These are phyloP conservation scores for Aphelinus certus DNA, from an alignment of 1,140 invertebrate genomes.

Conservation along the genomic window DNA sequence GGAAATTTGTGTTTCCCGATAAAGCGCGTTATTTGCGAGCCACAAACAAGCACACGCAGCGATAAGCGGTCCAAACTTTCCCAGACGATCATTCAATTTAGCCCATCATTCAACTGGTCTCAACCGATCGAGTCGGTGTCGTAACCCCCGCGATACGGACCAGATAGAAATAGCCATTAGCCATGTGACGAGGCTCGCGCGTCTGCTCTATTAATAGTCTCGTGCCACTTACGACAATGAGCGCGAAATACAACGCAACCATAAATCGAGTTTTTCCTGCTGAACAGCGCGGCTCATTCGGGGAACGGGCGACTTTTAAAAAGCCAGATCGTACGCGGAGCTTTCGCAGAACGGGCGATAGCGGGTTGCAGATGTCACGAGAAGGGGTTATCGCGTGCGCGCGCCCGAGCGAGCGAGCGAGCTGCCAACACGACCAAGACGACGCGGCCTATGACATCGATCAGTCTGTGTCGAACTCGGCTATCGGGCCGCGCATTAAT, in stretches of 20 bases:
- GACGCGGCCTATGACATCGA: slow-evolving; percentile 62
- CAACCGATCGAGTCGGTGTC: no score
- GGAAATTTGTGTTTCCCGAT: no score
- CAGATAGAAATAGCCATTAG: no score
- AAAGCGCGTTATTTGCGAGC: no score
- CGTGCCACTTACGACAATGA: neutral
- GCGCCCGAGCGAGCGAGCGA: neutral
- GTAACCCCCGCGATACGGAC: no score
- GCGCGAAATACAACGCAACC: no score
- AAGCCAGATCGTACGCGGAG: slow-evolving; percentile 11
- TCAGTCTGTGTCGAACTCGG: slow-evolving; percentile 61
- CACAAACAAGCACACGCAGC: no score
- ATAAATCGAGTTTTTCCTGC: no score
- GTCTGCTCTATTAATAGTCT: slow-evolving; percentile 16
- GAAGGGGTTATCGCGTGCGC: slow-evolving; percentile 60
- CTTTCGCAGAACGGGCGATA: slow-evolving; percentile 23
- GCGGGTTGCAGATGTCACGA: slow-evolving; percentile 54
- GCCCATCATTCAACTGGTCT: no score
- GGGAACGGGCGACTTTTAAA: neutral
- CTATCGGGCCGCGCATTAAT: slow-evolving; percentile 61
- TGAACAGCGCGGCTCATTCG: no score
- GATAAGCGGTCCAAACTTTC: no score
- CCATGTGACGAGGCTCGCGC: neutral
- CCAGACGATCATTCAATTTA: no score
- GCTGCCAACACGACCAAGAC: neutral